A percentile compares a stretch with the other conserved stretches of the same genome.
Evolutionary conservation across 2,888 invertebrate species (phyloP).

Genomic region (Cosmia pyralina): DNA sequence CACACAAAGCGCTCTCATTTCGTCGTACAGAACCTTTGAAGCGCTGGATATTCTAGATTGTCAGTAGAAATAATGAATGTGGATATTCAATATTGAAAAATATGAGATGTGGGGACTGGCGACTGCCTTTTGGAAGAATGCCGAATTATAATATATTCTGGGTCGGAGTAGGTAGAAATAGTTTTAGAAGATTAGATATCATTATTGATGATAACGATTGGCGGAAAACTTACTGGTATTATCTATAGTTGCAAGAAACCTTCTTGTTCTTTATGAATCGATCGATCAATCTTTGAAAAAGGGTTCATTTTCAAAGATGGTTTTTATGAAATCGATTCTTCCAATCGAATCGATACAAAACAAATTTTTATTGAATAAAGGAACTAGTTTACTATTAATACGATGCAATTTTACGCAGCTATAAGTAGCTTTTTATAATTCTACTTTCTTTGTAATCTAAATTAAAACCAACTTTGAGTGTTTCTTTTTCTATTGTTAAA

Average conservation of each 20-base stretch:
- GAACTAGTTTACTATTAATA: not conserved
- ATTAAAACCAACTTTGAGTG: constrained; percentile 7
- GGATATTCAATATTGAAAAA: constrained; percentile 32
- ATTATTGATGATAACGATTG: not conserved
- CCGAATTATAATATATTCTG: not conserved
- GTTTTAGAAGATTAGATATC: not conserved
- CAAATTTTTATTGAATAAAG: not conserved
- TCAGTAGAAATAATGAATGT: constrained; percentile 46
- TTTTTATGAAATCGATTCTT: not conserved
- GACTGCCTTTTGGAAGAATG: constrained; percentile 8
- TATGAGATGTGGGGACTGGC: not conserved
- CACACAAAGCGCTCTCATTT: constrained; percentile 57
- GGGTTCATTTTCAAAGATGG: not conserved
- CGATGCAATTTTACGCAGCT: not conserved
- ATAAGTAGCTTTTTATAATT: not conserved
- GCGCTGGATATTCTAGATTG: constrained; percentile 43
- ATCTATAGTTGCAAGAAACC: not conserved
- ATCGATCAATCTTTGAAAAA: not conserved
- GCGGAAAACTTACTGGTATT: not conserved
- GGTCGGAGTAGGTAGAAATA: no score
- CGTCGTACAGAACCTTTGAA: constrained; percentile 40
- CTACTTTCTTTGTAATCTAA: constrained; percentile 30
- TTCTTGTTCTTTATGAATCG: no score
- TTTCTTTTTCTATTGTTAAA: constrained; percentile 12
- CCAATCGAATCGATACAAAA: not conserved